Evolutionary conservation across 1,140 invertebrate species (phyloP).

Genomic region (Drosophila obscura): DNA sequence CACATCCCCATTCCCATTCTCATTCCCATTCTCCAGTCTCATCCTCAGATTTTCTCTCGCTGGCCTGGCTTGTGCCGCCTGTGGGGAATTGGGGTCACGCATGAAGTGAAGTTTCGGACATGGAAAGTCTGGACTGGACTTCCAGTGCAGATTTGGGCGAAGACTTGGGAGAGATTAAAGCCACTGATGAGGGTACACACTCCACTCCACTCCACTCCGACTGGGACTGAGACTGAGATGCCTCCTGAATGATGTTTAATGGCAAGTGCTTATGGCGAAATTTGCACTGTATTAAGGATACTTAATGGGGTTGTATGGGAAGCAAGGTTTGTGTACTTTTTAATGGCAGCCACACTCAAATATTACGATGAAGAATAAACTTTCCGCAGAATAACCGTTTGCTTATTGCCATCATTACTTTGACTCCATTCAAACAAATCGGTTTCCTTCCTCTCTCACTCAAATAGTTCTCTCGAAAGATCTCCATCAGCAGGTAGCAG

Average conservation of each 20-base stretch:
- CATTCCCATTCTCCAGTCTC: constrained; percentile 21
- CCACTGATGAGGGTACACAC: constrained; percentile 26
- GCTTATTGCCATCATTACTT: constrained; percentile 1
- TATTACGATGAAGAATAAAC: too few species aligned
- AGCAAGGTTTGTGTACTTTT: neutral
- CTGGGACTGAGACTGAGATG: constrained; percentile 33
- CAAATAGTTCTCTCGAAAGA: constrained; percentile 25
- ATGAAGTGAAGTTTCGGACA: constrained; percentile 54
- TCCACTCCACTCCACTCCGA: neutral
- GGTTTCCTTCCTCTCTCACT: constrained; percentile 10
- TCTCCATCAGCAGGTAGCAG: constrained; percentile 3
- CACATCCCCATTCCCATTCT: constrained; percentile 26
- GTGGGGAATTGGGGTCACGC: constrained; percentile 72
- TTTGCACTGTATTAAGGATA: constrained; percentile 53
- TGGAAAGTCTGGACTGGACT: constrained; percentile 51
- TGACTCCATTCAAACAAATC: neutral
- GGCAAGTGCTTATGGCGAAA: constrained; percentile 45
- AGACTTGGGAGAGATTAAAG: constrained; percentile 34
- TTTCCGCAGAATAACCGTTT: too few species aligned
- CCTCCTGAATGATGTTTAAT: constrained; percentile 44
- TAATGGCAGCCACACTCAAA: too few species aligned
- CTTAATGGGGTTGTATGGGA: constrained; percentile 13
- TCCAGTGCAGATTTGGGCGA: constrained; percentile 11
- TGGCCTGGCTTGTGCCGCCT: constrained; percentile 47
- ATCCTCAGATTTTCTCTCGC: constrained; percentile 11